Evolutionary conservation across 2,797 vertebrate species (phyloP).

Genomic region (Eremophila alpestris): DNA sequence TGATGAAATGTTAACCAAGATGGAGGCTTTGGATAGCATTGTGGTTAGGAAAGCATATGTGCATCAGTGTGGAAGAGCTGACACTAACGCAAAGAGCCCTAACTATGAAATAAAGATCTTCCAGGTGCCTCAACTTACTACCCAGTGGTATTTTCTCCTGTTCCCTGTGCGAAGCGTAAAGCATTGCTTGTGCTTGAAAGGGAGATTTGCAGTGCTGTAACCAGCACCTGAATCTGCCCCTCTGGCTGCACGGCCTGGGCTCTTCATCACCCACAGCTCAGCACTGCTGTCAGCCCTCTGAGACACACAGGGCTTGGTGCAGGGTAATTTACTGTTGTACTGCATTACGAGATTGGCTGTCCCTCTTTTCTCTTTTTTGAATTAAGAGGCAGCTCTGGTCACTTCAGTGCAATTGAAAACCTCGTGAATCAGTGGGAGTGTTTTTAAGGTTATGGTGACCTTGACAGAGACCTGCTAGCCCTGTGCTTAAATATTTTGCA

Average conservation of each 20-base stretch:
- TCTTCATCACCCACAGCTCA: neutral
- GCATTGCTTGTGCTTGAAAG: neutral
- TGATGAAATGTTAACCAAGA: slow-evolving; percentile 64
- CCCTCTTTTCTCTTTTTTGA: neutral
- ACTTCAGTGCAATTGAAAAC: neutral
- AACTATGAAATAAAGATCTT: neutral
- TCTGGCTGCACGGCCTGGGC: neutral
- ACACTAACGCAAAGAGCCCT: neutral
- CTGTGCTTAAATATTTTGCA: neutral
- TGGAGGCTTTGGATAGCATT: slow-evolving; percentile 32
- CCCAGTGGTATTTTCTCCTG: neutral
- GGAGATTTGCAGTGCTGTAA: neutral
- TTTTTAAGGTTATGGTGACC: neutral
- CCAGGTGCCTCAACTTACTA: neutral
- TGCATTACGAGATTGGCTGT: neutral
- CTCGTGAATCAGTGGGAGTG: neutral
- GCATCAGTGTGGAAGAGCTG: neutral
- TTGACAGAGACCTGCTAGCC: neutral
- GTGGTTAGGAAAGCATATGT: slow-evolving; percentile 32
- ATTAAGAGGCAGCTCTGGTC: neutral
- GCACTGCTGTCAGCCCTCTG: neutral
- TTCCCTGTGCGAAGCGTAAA: neutral
- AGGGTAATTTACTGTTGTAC: neutral
- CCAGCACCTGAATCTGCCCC: neutral
- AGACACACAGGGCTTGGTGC: neutral